Percentiles rank a stretch among this genome's conserved stretches.
phyloP scores from a whole-genome alignment of 2,888 invertebrate genomes.

The Caenorhabditis macrosperma region DNA sequence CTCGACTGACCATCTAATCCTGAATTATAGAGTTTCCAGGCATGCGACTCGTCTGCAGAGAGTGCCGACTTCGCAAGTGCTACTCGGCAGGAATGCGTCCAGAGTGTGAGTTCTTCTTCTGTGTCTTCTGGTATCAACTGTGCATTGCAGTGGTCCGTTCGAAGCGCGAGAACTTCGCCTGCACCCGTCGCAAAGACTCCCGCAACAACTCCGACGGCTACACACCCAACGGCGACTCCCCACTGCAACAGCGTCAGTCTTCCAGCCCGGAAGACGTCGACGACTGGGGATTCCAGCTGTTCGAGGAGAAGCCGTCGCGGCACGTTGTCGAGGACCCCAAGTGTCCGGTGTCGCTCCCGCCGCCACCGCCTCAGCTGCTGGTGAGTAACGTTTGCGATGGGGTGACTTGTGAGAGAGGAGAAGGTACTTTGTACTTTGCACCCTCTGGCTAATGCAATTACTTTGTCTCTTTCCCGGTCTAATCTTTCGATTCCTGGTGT shows the following conservation, averaged over 20 bases:
- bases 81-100: conserved; percentile 64
- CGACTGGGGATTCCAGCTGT: conserved; percentile 46
- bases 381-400: conserved; percentile 22
- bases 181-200: conserved; percentile 49
- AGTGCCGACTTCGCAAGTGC: conserved; percentile 66
- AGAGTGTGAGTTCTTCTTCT: conserved; percentile 50
- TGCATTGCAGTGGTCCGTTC: conserved; percentile 51
- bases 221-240: conserved; percentile 18
- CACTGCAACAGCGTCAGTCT: conserved; percentile 35
- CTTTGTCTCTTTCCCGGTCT: background rate
- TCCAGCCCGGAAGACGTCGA: conserved; percentile 40
- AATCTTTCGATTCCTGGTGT: conserved; percentile 24
- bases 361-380: conserved; percentile 23
- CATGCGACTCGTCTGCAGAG: conserved; percentile 65
- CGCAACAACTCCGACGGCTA: conserved; percentile 13
- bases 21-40: conserved; percentile 56
- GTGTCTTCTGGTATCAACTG: background rate
- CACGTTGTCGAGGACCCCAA: background rate
- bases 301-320: conserved; percentile 32
- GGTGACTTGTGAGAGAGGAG: background rate
- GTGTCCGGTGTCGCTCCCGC: conserved; percentile 11
- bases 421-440: conserved; percentile 41
- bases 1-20: background rate
- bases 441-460: conserved; percentile 29
- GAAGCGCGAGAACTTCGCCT: conserved; percentile 45